phyloP scores from a whole-genome alignment of 2,888 invertebrate genomes.

The Drosophila robusta region DNA sequence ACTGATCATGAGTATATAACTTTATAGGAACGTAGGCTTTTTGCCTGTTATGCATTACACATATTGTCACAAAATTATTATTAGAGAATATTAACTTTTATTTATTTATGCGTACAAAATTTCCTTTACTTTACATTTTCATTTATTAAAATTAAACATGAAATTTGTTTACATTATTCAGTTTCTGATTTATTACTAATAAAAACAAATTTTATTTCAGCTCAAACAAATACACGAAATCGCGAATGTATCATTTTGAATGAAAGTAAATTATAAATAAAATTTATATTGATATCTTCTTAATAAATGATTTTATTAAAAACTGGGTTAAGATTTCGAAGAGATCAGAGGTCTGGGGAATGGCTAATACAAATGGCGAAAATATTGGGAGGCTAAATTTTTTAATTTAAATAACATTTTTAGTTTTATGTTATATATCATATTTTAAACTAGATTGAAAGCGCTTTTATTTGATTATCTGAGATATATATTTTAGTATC shows the following conservation, averaged over 20 bases:
- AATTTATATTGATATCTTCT: background rate
- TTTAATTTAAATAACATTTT: background rate
- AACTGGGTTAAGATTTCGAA: constrained; percentile 1
- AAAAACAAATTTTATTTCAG: background rate
- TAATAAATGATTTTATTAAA: background rate
- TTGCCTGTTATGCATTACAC: too few relatives aligned
- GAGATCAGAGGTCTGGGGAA: background rate
- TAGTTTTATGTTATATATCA: too few relatives aligned
- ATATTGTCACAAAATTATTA: too few relatives aligned
- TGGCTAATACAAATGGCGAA: background rate
- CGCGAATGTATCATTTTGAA: constrained; percentile 1
- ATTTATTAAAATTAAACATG: background rate
- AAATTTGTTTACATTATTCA: too few relatives aligned
- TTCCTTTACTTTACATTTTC: background rate
- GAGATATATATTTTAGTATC: too few relatives aligned
- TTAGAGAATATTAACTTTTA: too few relatives aligned
- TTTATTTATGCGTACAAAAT: constrained; percentile 1
- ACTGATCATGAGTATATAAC: too few relatives aligned
- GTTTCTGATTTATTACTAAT: background rate
- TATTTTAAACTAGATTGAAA: too few relatives aligned
- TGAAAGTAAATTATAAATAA: background rate
- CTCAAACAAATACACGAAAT: background rate
- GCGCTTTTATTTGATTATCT: too few relatives aligned
- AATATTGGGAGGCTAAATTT: background rate
- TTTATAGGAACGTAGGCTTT: too few relatives aligned